A percentile compares a stretch with the other conserved stretches of the same genome.
Evolutionary conservation across 1,140 invertebrate species (phyloP).

Genomic region (Bombus soroeensis): DNA sequence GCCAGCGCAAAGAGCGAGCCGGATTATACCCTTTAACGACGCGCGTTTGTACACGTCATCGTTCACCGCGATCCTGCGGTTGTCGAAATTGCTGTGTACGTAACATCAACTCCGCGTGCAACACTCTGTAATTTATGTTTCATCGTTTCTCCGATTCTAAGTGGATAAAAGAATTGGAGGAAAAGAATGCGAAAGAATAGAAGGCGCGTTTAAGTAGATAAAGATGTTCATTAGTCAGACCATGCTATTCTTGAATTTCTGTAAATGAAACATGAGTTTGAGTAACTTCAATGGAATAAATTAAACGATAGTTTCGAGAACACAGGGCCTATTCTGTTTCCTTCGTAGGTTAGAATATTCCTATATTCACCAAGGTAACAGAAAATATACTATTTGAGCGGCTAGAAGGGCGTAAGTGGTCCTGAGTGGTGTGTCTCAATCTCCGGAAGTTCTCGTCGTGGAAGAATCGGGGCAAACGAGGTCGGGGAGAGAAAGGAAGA

Average conservation of each 20-base stretch:
- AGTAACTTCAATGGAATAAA: background rate
- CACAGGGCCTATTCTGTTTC: too few species aligned
- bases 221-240: background rate
- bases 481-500: background rate
- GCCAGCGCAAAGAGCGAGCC: constrained; percentile 40
- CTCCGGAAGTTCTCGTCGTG: constrained; percentile 44
- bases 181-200: too few species aligned
- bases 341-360: too few species aligned
- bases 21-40: constrained; percentile 28
- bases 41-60: constrained; percentile 18
- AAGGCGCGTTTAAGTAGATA: background rate
- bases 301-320: background rate
- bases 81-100: background rate
- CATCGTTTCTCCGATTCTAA: background rate
- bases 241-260: background rate
- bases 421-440: constrained; percentile 72
- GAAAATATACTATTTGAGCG: constrained; percentile 40
- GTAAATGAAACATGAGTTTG: background rate
- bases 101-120: background rate
- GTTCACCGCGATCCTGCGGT: background rate
- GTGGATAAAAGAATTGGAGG: too few species aligned
- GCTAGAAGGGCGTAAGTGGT: constrained; percentile 67
- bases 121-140: background rate
- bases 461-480: constrained; percentile 32
- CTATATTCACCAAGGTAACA: background rate